Evolutionary conservation across 2,797 vertebrate genomes (phyloP).

Genomic region (Remorina albescens): DNA sequence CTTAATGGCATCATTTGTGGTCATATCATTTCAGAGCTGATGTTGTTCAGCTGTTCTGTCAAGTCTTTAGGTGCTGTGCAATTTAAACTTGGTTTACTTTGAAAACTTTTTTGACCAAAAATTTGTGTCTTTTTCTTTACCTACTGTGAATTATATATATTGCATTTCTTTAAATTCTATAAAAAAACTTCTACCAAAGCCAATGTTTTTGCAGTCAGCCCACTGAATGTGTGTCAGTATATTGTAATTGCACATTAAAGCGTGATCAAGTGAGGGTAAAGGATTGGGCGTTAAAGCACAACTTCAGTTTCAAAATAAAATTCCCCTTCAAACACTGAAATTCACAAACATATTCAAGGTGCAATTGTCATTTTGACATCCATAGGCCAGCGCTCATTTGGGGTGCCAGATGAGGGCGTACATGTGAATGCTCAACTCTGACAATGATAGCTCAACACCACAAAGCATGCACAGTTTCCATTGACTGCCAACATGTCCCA

Average conservation of each 20-base stretch:
- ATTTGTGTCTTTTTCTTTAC: constrained; percentile 18
- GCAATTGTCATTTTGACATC: constrained; percentile 7
- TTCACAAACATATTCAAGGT: constrained; percentile 1
- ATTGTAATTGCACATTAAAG: neutral
- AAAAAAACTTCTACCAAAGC: no score
- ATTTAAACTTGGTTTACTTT: constrained; percentile 22
- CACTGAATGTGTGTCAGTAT: constrained; percentile 22
- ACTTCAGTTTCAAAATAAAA: constrained; percentile 14
- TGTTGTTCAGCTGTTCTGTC: constrained; percentile 44
- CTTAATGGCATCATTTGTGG: constrained; percentile 56
- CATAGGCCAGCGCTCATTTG: neutral
- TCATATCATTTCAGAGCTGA: constrained; percentile 52
- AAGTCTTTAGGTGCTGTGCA: constrained; percentile 32
- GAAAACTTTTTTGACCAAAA: constrained; percentile 28
- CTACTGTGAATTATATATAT: constrained; percentile 23
- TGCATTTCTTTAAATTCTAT: constrained; percentile 15
- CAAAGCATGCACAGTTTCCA: constrained; percentile 62
- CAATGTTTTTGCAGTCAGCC: constrained; percentile 5
- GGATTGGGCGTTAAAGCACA: constrained; percentile 9
- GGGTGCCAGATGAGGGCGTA: constrained; percentile 42
- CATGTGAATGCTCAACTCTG: constrained; percentile 30
- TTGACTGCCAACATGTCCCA: constrained; percentile 32
- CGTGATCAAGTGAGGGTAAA: constrained; percentile 11
- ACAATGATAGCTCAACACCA: constrained; percentile 21
- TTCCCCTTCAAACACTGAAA: neutral